These are phyloP conservation scores for Tanypteryx hageni DNA, from an alignment of 2,888 invertebrate genomes.

Conservation along the genomic window DNA sequence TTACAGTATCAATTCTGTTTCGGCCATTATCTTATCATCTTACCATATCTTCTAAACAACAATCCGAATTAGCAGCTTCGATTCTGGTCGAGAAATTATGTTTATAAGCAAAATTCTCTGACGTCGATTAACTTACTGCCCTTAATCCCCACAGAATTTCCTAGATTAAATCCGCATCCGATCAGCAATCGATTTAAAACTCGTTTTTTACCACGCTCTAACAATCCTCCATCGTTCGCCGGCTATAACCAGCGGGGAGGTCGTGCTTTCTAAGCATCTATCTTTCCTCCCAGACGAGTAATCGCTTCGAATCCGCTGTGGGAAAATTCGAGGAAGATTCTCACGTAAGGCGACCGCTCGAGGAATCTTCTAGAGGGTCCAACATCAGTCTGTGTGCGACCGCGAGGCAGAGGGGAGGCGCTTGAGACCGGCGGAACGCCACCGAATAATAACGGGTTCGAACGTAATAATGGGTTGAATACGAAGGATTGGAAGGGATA, in stretches of 20 bases:
- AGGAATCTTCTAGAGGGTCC: neutral
- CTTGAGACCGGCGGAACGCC: neutral
- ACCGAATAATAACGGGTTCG: conserved; percentile 57
- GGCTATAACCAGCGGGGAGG: neutral
- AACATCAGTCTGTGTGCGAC: neutral
- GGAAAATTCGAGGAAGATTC: neutral
- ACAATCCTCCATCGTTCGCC: neutral
- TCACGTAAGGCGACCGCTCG: neutral
- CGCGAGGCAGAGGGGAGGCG: neutral
- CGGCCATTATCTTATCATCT: neutral
- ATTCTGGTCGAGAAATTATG: neutral
- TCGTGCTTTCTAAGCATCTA: neutral
- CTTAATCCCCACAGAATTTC: neutral
- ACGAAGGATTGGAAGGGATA: neutral
- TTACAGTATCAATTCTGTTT: neutral
- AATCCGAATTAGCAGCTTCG: neutral
- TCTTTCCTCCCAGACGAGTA: neutral
- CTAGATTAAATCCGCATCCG: neutral
- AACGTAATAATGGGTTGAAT: conserved; percentile 43
- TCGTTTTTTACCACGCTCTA: neutral
- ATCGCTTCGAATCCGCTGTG: neutral
- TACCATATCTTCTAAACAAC: neutral
- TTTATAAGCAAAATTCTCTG: too few species aligned
- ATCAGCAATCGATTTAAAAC: neutral
- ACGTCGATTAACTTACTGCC: neutral